Percentiles rank a stretch among this genome's conserved stretches.
phyloP scores from a whole-genome alignment of 2,113 vertebrate genomes.

The Phalacrocorax carbo region DNA sequence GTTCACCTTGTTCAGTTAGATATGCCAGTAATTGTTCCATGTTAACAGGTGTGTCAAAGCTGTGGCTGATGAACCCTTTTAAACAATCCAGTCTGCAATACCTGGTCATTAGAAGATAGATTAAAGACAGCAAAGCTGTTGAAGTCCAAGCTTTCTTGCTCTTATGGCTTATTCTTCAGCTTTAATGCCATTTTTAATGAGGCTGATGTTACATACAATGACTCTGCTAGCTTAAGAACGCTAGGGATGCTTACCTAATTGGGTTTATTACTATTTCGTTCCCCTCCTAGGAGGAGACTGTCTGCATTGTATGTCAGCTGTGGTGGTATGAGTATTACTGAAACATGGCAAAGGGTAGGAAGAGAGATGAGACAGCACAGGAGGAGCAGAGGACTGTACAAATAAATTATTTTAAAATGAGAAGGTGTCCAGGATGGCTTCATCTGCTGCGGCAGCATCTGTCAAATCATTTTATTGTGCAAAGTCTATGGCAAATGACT shows the following conservation, averaged over 20 bases:
- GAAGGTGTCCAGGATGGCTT: background rate
- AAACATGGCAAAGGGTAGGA: background rate
- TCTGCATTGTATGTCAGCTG: background rate
- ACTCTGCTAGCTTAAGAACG: background rate
- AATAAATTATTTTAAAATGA: background rate
- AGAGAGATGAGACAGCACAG: background rate
- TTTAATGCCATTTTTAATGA: conserved; percentile 11
- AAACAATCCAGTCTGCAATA: background rate
- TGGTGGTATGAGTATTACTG: background rate
- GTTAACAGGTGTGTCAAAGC: background rate
- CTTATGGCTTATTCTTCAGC: background rate
- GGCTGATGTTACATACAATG: background rate
- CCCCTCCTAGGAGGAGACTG: background rate
- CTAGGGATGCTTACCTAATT: background rate
- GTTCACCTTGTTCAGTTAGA: background rate
- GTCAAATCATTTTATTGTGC: background rate
- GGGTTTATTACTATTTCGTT: background rate
- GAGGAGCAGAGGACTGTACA: background rate
- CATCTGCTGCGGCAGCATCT: background rate
- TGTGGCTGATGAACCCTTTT: background rate
- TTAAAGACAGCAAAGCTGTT: conserved; percentile 33
- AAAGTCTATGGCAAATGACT: background rate
- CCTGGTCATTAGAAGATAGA: conserved; percentile 23
- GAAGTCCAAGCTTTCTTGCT: background rate
- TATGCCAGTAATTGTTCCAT: background rate